These are phyloP conservation scores for Opisthograptis luteolata DNA, from an alignment of 2,888 invertebrate genomes.

Conservation along the genomic window DNA sequence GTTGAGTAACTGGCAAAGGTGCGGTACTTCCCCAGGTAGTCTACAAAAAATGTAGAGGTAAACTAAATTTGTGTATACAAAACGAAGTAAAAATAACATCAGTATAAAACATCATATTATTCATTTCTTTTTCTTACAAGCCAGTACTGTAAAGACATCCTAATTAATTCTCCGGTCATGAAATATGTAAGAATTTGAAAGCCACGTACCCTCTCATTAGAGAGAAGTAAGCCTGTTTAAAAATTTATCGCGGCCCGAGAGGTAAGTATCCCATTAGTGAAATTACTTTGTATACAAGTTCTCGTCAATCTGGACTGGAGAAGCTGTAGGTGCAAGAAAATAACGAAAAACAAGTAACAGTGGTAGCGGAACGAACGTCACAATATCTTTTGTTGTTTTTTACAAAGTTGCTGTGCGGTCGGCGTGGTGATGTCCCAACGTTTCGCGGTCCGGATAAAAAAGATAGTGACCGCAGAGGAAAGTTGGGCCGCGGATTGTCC, in stretches of 20 bases:
- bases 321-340: slow-evolving; percentile 43
- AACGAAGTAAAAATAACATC: too few relatives aligned
- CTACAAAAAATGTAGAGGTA: too few relatives aligned
- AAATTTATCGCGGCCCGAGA: slow-evolving; percentile 17
- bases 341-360: slow-evolving; percentile 56
- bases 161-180: slow-evolving; percentile 21
- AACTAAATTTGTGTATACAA: too few relatives aligned
- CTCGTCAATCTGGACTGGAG: slow-evolving; percentile 45
- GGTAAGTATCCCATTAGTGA: slow-evolving; percentile 48
- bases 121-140: slow-evolving; percentile 13
- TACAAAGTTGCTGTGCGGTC: slow-evolving; percentile 45
- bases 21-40: too few relatives aligned
- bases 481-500: slow-evolving; percentile 62
- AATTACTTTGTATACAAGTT: slow-evolving; percentile 49
- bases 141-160: slow-evolving; percentile 7
- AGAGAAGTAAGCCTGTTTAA: slow-evolving; percentile 35
- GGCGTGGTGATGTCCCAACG: slow-evolving; percentile 30
- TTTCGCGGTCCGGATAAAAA: slow-evolving; percentile 41
- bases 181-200: slow-evolving; percentile 25
- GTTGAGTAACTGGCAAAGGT: too few relatives aligned
- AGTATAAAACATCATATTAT: too few relatives aligned
- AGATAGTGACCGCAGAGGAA: slow-evolving; percentile 53
- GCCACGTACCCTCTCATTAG: slow-evolving; percentile 24
- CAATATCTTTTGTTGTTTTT: slow-evolving; percentile 59
- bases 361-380: slow-evolving; percentile 54